Base-by-base conservation (phyloP, 53 echinoderm and acorn worm genomes). In the Holothuria leucospilota region DNA sequence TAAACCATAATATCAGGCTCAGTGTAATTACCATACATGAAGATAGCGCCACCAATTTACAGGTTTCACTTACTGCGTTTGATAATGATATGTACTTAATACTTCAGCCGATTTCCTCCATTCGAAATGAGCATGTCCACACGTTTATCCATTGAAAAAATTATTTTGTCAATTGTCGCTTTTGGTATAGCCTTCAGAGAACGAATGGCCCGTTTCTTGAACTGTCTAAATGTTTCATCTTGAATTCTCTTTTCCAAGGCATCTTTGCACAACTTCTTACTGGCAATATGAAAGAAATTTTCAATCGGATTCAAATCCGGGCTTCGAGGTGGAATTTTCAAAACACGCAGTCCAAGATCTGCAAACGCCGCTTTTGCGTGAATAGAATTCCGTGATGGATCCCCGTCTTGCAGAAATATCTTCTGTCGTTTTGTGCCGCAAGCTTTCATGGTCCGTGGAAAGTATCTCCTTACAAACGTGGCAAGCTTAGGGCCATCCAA, bases 371-470 rank as follows among this genome's bases (percentile, higher is more conserved):
- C n/a, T n/a, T n/a, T n/a, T n/a, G n/a, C n/a, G n/a, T n/a, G n/a
- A n/a, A n/a, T n/a, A n/a, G n/a, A n/a, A n/a, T n/a, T n/a, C n/a
- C n/a, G n/a, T n/a, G n/a, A n/a, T n/a, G n/a, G n/a, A n/a, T n/a
- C n/a, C n/a, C n/a, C n/a, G n/a, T n/a, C n/a, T n/a, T n/a, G n/a
- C n/a, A n/a, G n/a, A n/a, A n/a, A n/a, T n/a, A n/a, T n/a, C n/a
- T n/a, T n/a, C n/a, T n/a, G n/a, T n/a, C n/a, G n/a, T n/a, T n/a
- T n/a, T n/a, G 73, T 38, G 1, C 13, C 73, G 10, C 73, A 72
- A n/a, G 38, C 42, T n/a, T 72, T 40, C 34, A 72, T 72, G n/a
- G 73, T 41, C 6, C 73, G 42, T 13, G 77, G 64, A 18, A 82
- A 39, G 18, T 63, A 9, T 40, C 38, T 39, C 65, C 46, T 82